phyloP scores from a whole-genome alignment of 2,113 vertebrate genomes.

The Notothenia coriiceps region DNA sequence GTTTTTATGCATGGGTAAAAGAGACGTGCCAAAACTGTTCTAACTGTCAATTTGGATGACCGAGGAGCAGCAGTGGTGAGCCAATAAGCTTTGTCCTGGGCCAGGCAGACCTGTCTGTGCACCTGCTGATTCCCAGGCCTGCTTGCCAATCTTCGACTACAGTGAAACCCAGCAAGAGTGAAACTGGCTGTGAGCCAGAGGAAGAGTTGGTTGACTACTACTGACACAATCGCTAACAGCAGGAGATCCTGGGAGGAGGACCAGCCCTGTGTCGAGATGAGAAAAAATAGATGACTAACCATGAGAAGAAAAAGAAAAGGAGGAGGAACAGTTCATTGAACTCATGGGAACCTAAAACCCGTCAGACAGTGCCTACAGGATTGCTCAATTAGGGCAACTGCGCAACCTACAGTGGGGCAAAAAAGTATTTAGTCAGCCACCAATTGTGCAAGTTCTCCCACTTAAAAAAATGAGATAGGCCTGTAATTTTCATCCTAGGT shows the following conservation, averaged over 20 bases:
- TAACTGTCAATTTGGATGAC: slow-evolving; percentile 60
- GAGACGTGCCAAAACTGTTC: slow-evolving; percentile 57
- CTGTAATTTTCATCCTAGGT: too few species aligned
- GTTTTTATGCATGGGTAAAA: slow-evolving; percentile 32
- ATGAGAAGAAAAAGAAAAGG: slow-evolving; percentile 53
- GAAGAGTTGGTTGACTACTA: slow-evolving; percentile 73
- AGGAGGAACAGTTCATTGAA: slow-evolving; percentile 63
- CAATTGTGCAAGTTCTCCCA: too few species aligned
- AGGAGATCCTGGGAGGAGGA: slow-evolving; percentile 74
- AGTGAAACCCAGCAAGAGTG: slow-evolving; percentile 80
- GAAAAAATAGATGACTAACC: slow-evolving; percentile 77
- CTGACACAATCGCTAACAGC: slow-evolving; percentile 53
- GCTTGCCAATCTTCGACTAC: slow-evolving; percentile 71
- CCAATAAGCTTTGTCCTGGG: slow-evolving; percentile 54
- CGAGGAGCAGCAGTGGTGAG: slow-evolving; percentile 41
- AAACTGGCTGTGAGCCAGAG: slow-evolving; percentile 84
- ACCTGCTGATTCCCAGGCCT: slow-evolving; percentile 81
- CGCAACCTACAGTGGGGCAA: neutral
- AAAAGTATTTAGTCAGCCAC: too few species aligned
- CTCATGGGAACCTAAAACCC: slow-evolving; percentile 83
- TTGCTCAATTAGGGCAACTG: slow-evolving; percentile 75
- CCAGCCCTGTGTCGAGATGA: slow-evolving; percentile 43
- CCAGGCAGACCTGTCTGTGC: slow-evolving; percentile 70
- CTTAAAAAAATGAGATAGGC: too few species aligned
- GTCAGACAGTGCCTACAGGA: slow-evolving; percentile 58